phyloP scores from a whole-genome alignment of 2,888 invertebrate genomes.

The Lycophotia porphyrea region DNA sequence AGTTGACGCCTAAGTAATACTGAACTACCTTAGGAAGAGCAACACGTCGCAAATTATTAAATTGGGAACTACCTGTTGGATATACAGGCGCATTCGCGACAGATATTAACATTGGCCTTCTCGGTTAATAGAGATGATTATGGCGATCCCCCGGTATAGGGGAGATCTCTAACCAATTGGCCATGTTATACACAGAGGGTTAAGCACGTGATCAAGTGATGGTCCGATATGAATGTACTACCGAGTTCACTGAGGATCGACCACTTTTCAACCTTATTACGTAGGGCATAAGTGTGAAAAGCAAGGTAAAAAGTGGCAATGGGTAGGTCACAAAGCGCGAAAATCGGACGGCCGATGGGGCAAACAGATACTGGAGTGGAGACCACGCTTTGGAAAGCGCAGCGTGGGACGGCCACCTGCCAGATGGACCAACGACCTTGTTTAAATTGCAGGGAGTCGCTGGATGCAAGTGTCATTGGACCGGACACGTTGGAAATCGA shows the following conservation, averaged over 20 bases:
- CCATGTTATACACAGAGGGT: slow-evolving; percentile 12
- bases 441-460: too few relatives aligned
- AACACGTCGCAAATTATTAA: slow-evolving; percentile 31
- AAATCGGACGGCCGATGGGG: too few relatives aligned
- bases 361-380: too few relatives aligned
- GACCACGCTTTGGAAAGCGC: too few relatives aligned
- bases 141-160: slow-evolving; percentile 32
- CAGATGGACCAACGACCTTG: too few relatives aligned
- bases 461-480: too few relatives aligned
- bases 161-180: slow-evolving; percentile 51
- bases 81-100: slow-evolving; percentile 23
- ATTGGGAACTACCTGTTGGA: slow-evolving; percentile 54
- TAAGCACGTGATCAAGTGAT: not conserved
- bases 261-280: not conserved
- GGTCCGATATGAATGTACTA: not conserved
- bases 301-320: not conserved
- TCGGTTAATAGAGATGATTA: slow-evolving; percentile 38
- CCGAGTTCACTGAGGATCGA: not conserved
- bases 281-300: not conserved
- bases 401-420: too few relatives aligned
- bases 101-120: slow-evolving; percentile 45
- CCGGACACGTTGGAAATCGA: too few relatives aligned
- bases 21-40: slow-evolving; percentile 31
- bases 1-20: slow-evolving; percentile 11
- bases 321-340: too few relatives aligned